Base-by-base conservation (phyloP, 2,797 vertebrate genomes). In the Aphelocoma californica region DNA sequence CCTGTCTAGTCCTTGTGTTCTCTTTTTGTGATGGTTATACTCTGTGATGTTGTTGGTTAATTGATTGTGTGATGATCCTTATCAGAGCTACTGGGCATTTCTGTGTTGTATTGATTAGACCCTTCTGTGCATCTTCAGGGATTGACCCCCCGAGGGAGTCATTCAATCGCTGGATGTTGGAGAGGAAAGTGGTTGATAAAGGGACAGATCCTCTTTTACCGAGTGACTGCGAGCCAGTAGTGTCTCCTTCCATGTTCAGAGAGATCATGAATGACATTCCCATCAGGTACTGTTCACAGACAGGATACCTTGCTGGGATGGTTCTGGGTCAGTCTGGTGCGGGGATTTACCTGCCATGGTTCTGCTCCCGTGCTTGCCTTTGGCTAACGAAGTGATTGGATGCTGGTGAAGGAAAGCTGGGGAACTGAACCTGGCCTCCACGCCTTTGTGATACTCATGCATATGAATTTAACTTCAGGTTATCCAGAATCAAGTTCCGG, bases 221-320 rank as follows among this genome's bases (percentile, higher is more conserved):
- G 0, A 99, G 99, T 81, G 99, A 99, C 94, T 99, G 99, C 11
- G 99, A 99, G 57, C 99, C 99, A 1, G 90, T 99, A 18, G 98
- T 99, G 67, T 99, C 99, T 9, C 98, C 99, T 14, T 99, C 99
- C 96, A 99, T 99, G 99, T 99, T 99, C 97, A 98, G 99, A 92
- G 99, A 99, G 97, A 99, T 99, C 96, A 99, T 99, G 99, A 99
- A 99, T 40, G 99, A 99, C 98, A 99, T 99, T 97, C 99, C 99
- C 89, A 99, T 99, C 98, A 99, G 99, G 99, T 99, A 96, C 29
- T 26, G 25, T 10, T 62, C 54, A 25, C 9, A 21, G 15, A 14
- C 4, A 7, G 60, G 20, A 18, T 10, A 19, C 24, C 26, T 24
- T 24, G 20, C 47, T 58, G 81, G 18, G 24, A 6, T 51, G 18